phyloP scores from a whole-genome alignment of 2,113 vertebrate genomes.

The Chionomys nivalis region DNA sequence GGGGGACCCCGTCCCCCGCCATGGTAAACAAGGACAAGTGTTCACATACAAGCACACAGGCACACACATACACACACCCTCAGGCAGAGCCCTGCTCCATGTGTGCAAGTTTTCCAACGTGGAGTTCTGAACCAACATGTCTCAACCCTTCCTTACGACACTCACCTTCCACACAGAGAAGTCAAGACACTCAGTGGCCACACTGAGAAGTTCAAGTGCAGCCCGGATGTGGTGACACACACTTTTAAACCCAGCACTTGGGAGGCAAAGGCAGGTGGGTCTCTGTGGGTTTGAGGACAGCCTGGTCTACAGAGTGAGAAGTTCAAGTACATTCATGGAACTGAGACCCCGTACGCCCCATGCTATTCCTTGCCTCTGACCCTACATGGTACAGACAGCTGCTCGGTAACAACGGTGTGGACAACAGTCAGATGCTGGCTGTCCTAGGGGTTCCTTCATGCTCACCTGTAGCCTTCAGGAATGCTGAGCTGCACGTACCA shows the following conservation, averaged over 20 bases:
- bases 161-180: not conserved
- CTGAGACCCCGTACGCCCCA: not conserved
- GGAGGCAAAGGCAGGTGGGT: not conserved
- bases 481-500: not conserved
- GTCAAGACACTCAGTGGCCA: not conserved
- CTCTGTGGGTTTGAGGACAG: not conserved
- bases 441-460: not conserved
- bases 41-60: not conserved
- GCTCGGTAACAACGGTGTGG: not conserved
- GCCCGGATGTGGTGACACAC: accelerated
- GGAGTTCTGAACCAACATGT: not conserved
- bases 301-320: not conserved
- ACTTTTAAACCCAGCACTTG: not conserved
- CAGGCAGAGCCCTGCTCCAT: not conserved
- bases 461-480: not conserved
- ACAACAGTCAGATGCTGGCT: not conserved
- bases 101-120: not conserved
- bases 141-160: not conserved
- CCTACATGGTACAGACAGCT: not conserved
- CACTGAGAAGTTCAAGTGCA: not conserved
- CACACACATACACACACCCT: not conserved
- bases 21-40: not conserved
- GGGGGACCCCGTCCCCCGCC: not conserved
- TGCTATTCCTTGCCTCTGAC: not conserved
- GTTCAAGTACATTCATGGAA: not conserved